These are phyloP conservation scores for Zeugodacus cucurbitae DNA, from an alignment of 1,140 invertebrate species.

Conservation along the genomic window DNA sequence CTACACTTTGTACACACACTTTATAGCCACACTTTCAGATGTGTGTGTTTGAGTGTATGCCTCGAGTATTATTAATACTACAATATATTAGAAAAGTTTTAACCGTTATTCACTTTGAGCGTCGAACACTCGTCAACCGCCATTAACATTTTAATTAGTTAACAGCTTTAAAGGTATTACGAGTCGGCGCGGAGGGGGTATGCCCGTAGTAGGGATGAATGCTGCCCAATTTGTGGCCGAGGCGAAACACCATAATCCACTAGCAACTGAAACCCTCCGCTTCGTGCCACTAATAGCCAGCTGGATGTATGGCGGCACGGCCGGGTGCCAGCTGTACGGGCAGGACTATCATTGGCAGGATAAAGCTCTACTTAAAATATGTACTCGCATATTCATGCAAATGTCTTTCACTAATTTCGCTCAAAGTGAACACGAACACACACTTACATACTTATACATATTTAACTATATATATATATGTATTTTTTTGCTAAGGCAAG, in stretches of 20 bases:
- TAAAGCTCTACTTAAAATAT: not conserved
- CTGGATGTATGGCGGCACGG: not conserved
- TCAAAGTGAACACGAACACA: not conserved
- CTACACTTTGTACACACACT: not conserved
- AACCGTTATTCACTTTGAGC: not conserved
- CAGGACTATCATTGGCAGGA: not conserved
- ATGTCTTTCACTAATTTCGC: not conserved
- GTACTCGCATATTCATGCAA: not conserved
- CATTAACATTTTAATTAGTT: constrained; percentile 39
- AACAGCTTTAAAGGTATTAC: constrained; percentile 31
- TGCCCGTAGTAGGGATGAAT: too few relatives aligned
- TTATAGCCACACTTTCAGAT: not conserved
- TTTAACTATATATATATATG: not conserved
- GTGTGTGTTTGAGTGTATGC: not conserved
- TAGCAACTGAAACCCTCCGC: not conserved
- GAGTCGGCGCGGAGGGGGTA: not conserved
- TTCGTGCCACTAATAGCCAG: not conserved
- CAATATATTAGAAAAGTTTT: constrained; percentile 23
- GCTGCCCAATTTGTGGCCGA: not conserved
- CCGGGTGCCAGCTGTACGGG: not conserved
- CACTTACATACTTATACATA: too few relatives aligned
- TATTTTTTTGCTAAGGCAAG: not conserved
- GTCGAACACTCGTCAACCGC: constrained; percentile 10
- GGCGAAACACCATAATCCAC: not conserved
- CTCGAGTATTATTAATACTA: not conserved